Percentiles rank a stretch among this genome's conserved stretches.
Evolutionary conservation across 2,113 vertebrate genomes (phyloP).

Genomic region (Lepus timidus): DNA sequence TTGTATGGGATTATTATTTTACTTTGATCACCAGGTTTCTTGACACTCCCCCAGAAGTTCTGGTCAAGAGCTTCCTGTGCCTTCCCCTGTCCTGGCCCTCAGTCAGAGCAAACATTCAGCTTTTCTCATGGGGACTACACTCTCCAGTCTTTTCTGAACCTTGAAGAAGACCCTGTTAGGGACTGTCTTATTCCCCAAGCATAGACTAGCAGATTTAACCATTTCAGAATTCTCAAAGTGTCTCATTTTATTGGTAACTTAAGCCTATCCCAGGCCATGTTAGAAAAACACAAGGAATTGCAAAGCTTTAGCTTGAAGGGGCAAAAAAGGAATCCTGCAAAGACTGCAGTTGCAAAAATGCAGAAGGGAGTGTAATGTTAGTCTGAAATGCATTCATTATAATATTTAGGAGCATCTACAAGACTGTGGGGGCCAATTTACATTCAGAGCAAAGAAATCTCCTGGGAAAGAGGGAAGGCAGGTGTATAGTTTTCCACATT

Average conservation of each 20-base stretch:
- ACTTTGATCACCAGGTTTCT: background rate
- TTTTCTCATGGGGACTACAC: background rate
- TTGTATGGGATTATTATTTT: background rate
- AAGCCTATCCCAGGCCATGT: background rate
- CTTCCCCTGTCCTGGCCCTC: background rate
- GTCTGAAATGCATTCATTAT: background rate
- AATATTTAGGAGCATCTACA: background rate
- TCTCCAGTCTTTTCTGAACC: background rate
- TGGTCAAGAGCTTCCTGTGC: background rate
- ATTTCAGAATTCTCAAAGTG: background rate
- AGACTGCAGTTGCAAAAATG: background rate
- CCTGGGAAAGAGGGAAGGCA: background rate
- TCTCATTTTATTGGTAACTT: background rate
- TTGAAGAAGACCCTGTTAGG: background rate
- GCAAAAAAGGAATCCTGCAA: background rate
- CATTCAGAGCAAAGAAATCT: background rate
- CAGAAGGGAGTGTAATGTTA: background rate
- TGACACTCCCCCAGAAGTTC: background rate
- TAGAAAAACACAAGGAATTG: conserved; percentile 19
- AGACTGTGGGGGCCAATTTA: background rate
- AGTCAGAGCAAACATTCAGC: background rate
- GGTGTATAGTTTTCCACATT: background rate
- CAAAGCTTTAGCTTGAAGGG: background rate
- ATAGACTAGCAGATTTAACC: background rate
- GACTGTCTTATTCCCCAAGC: background rate